Evolutionary conservation across 2,888 invertebrate genomes (phyloP).

Genomic region (Drosophila greeni): DNA sequence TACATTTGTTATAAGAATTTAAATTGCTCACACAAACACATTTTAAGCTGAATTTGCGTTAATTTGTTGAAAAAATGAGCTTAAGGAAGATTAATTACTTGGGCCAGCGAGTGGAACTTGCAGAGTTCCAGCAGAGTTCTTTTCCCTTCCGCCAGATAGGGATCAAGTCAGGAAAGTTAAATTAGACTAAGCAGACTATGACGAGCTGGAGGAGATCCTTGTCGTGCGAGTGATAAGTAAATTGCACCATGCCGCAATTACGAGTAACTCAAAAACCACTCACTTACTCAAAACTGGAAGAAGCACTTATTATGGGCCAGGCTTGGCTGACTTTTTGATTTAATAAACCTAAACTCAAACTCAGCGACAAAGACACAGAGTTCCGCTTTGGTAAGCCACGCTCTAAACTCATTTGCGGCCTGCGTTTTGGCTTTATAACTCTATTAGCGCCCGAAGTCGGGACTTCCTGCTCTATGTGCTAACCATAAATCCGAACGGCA

Average conservation of each 20-base stretch:
- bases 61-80: background rate
- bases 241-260: slow-evolving; percentile 25
- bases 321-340: slow-evolving; percentile 37
- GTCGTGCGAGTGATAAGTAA: slow-evolving; percentile 18
- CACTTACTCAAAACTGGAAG: background rate
- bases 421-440: slow-evolving; percentile 16
- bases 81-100: slow-evolving; percentile 4
- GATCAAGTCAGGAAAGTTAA: slow-evolving; percentile 14
- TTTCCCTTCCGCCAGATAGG: slow-evolving; percentile 1
- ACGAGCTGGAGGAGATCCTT: background rate
- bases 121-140: background rate
- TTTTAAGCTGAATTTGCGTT: background rate
- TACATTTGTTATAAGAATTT: background rate
- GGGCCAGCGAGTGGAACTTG: slow-evolving; percentile 1
- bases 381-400: slow-evolving; percentile 37
- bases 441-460: slow-evolving; percentile 18
- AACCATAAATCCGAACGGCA: slow-evolving; percentile 15
- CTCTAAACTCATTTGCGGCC: slow-evolving; percentile 9
- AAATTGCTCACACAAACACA: background rate
- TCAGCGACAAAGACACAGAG: slow-evolving; percentile 7
- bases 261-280: background rate
- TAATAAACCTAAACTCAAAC: slow-evolving; percentile 21
- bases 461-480: slow-evolving; percentile 32
- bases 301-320: slow-evolving; percentile 12
- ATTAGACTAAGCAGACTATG: slow-evolving; percentile 16